Conservation (phyloP, 2,888 invertebrate species). For the Drosophila helvetica region DNA sequence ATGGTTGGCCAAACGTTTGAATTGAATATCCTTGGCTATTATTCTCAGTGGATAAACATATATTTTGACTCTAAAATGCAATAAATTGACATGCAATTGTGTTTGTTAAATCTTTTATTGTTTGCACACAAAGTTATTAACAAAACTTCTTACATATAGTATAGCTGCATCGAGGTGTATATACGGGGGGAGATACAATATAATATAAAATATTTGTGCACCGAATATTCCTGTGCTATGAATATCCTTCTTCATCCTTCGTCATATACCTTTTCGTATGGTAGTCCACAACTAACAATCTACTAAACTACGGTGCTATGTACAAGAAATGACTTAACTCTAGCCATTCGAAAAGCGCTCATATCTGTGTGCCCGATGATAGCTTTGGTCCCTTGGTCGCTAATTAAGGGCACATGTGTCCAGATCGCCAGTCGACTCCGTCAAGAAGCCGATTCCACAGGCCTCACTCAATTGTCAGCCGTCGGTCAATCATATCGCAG, state of each 20-base stretch:
- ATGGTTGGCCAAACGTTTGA: slow-evolving; percentile 35
- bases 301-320: slow-evolving; percentile 3
- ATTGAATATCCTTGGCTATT: slow-evolving; percentile 41
- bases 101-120: slow-evolving; percentile 45
- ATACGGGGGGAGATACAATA: slow-evolving; percentile 11
- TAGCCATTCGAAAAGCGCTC: slow-evolving; percentile 9
- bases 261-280: too few species aligned
- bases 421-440: slow-evolving; percentile 2
- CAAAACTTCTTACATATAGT: slow-evolving; percentile 18
- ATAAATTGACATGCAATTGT: neutral
- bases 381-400: slow-evolving; percentile 15
- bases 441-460: slow-evolving; percentile 1
- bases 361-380: neutral
- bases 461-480: slow-evolving; percentile 3
- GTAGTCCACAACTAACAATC: neutral
- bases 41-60: slow-evolving; percentile 51
- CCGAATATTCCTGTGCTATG: slow-evolving; percentile 1
- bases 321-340: slow-evolving; percentile 10
- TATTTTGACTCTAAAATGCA: neutral
- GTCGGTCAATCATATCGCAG: slow-evolving; percentile 21
- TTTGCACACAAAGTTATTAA: slow-evolving; percentile 17
- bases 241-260: slow-evolving; percentile 1
- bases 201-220: slow-evolving; percentile 12
- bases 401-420: slow-evolving; percentile 12
- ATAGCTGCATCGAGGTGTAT: neutral